Base-by-base conservation (phyloP, 1,140 invertebrate genomes). In the Papilio helenus region DNA sequence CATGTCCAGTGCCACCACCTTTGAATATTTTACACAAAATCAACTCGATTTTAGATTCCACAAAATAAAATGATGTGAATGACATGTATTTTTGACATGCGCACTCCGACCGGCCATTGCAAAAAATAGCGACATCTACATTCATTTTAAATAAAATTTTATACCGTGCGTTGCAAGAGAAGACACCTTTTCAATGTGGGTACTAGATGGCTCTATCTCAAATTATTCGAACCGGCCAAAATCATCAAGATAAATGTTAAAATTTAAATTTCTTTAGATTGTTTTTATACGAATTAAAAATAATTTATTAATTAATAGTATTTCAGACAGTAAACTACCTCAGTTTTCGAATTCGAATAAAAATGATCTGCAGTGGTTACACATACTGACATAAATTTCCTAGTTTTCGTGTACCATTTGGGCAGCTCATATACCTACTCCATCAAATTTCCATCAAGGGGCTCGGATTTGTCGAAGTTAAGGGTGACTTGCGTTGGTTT, bases 1-100 rank as follows among this genome's bases (percentile, higher is more conserved):
- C 89, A 90, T 90, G 85, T 83, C 87, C 84, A 80, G 81, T 82
- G 80, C 87, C 84, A 87, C 80, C 82, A 84, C 83, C 79, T 86
- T 83, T 84, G 81, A 83, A 80, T 89, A 89, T 88, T 90, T 88
- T 86, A 76, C 85, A 89, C 88, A 87, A 91, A 89, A 87, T 89
- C 88, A 89, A 86, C 88, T 86, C 86, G 87, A 87, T 89, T 91
- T 90, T 85, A 90, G 84, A 89, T 87, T 88, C 89, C 88, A 91
- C 88, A 91, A 92, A 93, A 90, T 92, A 91, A 91, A 93, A 92
- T 91, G 90, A 90, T 87, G 85, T 90, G 90, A 92, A 92, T 93
- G 92, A 93, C 90, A 92, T 88, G 84, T 90, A 91, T 85, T 91
- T 91, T 91, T 92, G 92, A 92, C 92, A 93, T 93, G 92, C 92